phyloP scores from a whole-genome alignment of 2,888 invertebrate species.

The Drosophila meridiana region DNA sequence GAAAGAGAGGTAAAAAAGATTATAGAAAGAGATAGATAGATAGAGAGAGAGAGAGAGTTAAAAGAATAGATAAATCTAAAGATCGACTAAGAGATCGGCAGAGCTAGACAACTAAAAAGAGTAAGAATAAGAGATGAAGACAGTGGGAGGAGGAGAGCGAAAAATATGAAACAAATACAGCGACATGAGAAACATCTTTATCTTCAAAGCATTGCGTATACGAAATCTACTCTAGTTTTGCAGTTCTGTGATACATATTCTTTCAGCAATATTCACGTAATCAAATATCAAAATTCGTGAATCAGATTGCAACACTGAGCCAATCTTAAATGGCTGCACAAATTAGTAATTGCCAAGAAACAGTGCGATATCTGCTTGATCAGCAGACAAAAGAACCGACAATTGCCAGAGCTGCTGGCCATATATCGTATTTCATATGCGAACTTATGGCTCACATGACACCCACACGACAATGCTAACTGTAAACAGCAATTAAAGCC shows the following conservation, averaged over 20 bases:
- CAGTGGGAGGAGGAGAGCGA: background rate
- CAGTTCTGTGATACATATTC: background rate
- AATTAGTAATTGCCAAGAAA: slow-evolving; percentile 31
- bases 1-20: background rate
- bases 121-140: no score
- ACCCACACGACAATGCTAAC: slow-evolving; percentile 41
- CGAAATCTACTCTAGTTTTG: background rate
- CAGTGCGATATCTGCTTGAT: slow-evolving; percentile 26
- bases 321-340: slow-evolving; percentile 1
- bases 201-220: no score
- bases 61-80: no score
- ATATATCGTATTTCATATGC: slow-evolving; percentile 4
- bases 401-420: slow-evolving; percentile 1
- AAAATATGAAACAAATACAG: no score
- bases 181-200: no score
- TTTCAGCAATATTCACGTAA: background rate
- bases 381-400: slow-evolving; percentile 8
- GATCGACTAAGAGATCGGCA: no score
- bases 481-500: slow-evolving; percentile 59
- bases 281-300: background rate
- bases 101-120: no score
- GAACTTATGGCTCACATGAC: slow-evolving; percentile 20
- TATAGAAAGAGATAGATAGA: background rate
- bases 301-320: background rate
- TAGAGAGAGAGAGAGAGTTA: background rate